Evolutionary conservation across 2,888 invertebrate genomes (phyloP), one percentile per base, ranked within the genome.

Genomic region (Limnephilus lunatus): DNA sequence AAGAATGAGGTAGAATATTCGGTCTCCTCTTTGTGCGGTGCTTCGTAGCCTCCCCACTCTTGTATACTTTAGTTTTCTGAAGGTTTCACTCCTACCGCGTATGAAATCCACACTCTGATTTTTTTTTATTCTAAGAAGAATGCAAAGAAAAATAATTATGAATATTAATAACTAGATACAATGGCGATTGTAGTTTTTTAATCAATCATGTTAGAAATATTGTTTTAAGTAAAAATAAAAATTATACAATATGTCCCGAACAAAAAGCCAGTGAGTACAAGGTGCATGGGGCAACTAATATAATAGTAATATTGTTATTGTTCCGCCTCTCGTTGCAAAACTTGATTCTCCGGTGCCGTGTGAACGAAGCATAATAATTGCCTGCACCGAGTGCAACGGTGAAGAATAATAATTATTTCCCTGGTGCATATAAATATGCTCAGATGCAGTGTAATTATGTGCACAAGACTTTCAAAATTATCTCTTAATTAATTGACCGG

Each of bases 401-500:
- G 83, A 83, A 83, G 83, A 83, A 83, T 83, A 68, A 68, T 68
- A 35, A 83, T 83, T 83, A 83, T 83, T 83, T 83, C 35, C 83
- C 83, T 83, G 32, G 83, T 83, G 83, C 83, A 83, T 83, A 83
- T 83, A 83, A 83, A 83, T 83, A 32, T 39, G 35, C 25, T 83
- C 83, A 83, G 83, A 83, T 83, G 83, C 83, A 83, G 83, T n/a
- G 25, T 83, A 83, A 83, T 83, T 35, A 83, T 83, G 83, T 83
- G 32, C 83, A 83, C 83, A 83, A n/a, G 35, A 35, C 39, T 83
- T 83, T 83, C 83, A 32, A 83, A 83, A 83, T 83, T 83, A 83
- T 83, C 83, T 83, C 83, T 83, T 83, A 83, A 83, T 83, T 83
- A 83, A 83, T 83, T 83, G 32, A 25, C 68, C 68, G 68, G 68